phyloP scores from a whole-genome alignment of 2,797 vertebrate genomes.

The Trematomus bernacchii region DNA sequence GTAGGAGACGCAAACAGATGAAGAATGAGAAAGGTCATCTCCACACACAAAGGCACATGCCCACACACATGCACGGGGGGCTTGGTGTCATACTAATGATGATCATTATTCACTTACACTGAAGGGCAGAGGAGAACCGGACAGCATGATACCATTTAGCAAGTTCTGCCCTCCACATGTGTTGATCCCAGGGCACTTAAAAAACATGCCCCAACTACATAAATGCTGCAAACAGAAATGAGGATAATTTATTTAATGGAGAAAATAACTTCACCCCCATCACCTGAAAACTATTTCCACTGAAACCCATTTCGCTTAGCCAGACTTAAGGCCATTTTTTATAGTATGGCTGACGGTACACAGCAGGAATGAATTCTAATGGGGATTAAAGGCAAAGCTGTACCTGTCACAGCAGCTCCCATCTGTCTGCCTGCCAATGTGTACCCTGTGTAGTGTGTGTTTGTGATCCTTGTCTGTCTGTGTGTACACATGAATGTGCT shows the following conservation, averaged over 20 bases:
- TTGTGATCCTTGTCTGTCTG: conserved; percentile 19
- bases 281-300: conserved; percentile 28
- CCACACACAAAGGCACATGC: conserved; percentile 30
- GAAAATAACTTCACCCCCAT: conserved; percentile 17
- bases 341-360: conserved; percentile 50
- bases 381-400: conserved; percentile 68
- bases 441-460: conserved; percentile 17
- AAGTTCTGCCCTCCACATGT: conserved; percentile 30
- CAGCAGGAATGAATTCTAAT: conserved; percentile 61
- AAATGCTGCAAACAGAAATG: conserved; percentile 22
- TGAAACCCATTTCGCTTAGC: conserved; percentile 9
- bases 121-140: conserved; percentile 65
- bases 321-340: conserved; percentile 28
- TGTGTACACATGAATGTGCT: conserved; percentile 7
- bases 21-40: conserved; percentile 73
- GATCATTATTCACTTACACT: conserved; percentile 73
- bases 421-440: conserved; percentile 26
- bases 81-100: conserved; percentile 73
- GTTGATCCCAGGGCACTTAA: conserved; percentile 3
- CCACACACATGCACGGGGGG: conserved; percentile 17
- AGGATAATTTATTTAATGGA: conserved; percentile 11
- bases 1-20: conserved; percentile 50
- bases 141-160: conserved; percentile 44
- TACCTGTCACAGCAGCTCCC: conserved; percentile 64
- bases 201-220: conserved; percentile 5